Evolutionary conservation across 1,140 invertebrate genomes (phyloP), one percentile per base, ranked within the genome.

Genomic region (Phenacoccus solenopsis): DNA sequence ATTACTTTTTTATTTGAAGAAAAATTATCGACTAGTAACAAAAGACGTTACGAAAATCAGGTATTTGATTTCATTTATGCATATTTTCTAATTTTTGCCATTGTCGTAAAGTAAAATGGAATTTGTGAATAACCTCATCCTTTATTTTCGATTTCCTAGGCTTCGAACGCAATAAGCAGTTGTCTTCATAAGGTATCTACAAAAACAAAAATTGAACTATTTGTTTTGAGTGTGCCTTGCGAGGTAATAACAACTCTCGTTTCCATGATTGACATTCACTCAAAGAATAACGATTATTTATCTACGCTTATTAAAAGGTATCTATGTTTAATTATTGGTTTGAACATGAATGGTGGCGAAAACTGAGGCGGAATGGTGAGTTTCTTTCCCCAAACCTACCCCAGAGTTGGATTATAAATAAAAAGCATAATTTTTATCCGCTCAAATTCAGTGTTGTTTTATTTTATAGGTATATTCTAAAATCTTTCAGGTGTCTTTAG

Each of bases 1-100:
- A 67, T 73, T 16, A 49, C 35, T 5, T 75, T 75, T 71, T 61
- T 75, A 16, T 70, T 28, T 1, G 70, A 70, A 67, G 73, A 74
- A 68, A 75, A 73, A 28, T 25, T 75, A 5, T 24, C 59, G 16
- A 68, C 70, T 13, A 68, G 27, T 28, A 57, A 68, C 12, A 75
- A 72, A 69, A 67, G 72, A 13, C 72, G 74, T 32, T 75, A 75
- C 72, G 73, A 75, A 67, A 72, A 21, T 64, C 74, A 75, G 35
- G 74, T 75, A 71, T n/a, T n/a, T n/a, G n/a, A 1, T 70, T n/a
- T 69, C 20, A 10, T 35, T 30, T 1, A 68, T 10, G n/a, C n/a
- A n/a, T n/a, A n/a, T n/a, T n/a, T 67, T 67, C 25, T 67, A 16
- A 25, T 27, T 10, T 22, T n/a, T n/a, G n/a, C n/a, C n/a, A n/a